Conservation (phyloP, 2,113 vertebrate species). For the Speoplatyrhinus poulsoni region DNA sequence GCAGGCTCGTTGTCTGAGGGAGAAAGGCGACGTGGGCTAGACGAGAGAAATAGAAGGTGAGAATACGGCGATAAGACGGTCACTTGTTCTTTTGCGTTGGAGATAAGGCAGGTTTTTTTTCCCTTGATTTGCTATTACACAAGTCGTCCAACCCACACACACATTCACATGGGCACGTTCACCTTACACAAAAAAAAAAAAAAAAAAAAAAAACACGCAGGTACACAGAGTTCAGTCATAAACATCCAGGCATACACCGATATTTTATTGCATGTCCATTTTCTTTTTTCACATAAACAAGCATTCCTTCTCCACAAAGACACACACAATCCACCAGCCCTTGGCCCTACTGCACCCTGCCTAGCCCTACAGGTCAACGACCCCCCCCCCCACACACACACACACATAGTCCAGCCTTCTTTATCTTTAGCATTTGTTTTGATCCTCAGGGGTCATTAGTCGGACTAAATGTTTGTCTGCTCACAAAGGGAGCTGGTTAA, state of each 20-base stretch:
- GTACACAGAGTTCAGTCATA: background rate
- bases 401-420: conserved; percentile 29
- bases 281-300: background rate
- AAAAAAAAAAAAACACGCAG: background rate
- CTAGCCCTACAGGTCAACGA: conserved; percentile 65
- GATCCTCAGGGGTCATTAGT: conserved; percentile 76
- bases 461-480: conserved; percentile 76
- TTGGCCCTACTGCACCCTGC: conserved; percentile 61
- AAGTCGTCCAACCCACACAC: background rate
- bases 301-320: background rate
- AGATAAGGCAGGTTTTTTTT: conserved; percentile 21
- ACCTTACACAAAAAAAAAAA: background rate
- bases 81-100: conserved; percentile 60
- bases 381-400: conserved; percentile 55
- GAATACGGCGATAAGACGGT: conserved; percentile 45
- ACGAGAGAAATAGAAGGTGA: conserved; percentile 16
- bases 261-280: background rate
- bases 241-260: background rate
- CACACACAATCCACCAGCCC: conserved; percentile 19
- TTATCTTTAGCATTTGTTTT: conserved; percentile 76
- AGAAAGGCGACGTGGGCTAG: conserved; percentile 46
- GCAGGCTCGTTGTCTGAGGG: conserved; percentile 22
- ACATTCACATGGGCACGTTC: background rate
- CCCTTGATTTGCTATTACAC: background rate
- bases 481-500: conserved; percentile 79